phyloP scores from a whole-genome alignment of 2,797 vertebrate species.

The Gymnothorax reevesii region DNA sequence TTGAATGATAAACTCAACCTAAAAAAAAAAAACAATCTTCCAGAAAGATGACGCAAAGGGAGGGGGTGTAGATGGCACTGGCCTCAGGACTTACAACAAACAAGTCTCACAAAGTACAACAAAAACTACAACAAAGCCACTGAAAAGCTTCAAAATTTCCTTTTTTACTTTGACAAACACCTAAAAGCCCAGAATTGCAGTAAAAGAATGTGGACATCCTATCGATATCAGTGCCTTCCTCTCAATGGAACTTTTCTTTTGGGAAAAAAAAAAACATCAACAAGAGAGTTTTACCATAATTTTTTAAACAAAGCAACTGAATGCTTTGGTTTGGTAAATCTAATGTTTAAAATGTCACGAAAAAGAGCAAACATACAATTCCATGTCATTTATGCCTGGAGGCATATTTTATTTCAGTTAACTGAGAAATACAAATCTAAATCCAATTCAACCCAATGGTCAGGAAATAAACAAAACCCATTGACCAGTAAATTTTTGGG shows the following conservation, averaged over 20 bases:
- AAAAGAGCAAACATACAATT: no score
- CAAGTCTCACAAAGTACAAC: neutral
- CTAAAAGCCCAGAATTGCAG: neutral
- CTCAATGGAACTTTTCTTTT: neutral
- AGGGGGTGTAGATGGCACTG: neutral
- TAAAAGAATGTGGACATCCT: neutral
- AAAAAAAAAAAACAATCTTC: constrained; percentile 6
- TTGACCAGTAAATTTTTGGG: neutral
- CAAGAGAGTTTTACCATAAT: no score
- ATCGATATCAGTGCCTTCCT: neutral
- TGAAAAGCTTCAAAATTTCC: neutral
- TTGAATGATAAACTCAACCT: neutral
- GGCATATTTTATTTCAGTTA: neutral
- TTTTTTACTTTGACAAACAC: neutral
- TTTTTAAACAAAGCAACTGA: no score
- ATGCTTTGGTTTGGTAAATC: no score
- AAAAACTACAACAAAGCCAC: neutral
- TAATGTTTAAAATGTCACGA: no score
- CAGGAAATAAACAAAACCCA: neutral
- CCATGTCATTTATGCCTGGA: no score
- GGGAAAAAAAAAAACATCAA: no score
- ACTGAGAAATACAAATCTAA: neutral
- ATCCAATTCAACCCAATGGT: neutral
- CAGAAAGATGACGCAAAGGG: neutral
- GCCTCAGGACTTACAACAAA: neutral